Evolutionary conservation across 2,888 invertebrate species (phyloP).

Genomic region (Nycteola revayana): DNA sequence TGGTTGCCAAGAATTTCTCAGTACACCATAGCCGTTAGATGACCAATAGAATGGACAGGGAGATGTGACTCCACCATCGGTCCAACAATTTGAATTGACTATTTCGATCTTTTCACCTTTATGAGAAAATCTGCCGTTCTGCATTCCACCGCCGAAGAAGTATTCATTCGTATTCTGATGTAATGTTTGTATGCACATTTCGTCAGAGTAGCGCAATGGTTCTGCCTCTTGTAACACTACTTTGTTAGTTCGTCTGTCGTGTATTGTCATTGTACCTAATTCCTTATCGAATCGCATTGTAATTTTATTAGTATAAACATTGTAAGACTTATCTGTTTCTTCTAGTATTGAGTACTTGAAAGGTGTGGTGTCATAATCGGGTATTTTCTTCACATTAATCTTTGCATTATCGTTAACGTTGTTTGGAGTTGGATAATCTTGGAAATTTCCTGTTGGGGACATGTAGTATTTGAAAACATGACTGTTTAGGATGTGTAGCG

Average conservation of each 20-base stretch:
- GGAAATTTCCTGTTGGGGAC: slow-evolving; percentile 58
- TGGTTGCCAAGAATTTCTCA: slow-evolving; percentile 70
- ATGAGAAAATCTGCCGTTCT: slow-evolving; percentile 70
- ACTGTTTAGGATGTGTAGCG: slow-evolving; percentile 56
- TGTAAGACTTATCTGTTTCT: slow-evolving; percentile 39
- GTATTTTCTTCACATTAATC: slow-evolving; percentile 52
- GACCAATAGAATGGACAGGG: slow-evolving; percentile 75
- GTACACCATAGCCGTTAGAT: slow-evolving; percentile 60
- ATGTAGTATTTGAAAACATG: slow-evolving; percentile 69
- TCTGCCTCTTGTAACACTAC: slow-evolving; percentile 52
- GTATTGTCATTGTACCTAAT: slow-evolving; percentile 52
- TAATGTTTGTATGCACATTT: slow-evolving; percentile 48
- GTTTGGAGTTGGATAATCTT: slow-evolving; percentile 60
- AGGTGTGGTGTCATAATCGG: slow-evolving; percentile 51
- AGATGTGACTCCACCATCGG: slow-evolving; percentile 65
- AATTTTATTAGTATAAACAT: slow-evolving; percentile 54
- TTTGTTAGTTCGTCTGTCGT: slow-evolving; percentile 53
- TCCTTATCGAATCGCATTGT: slow-evolving; percentile 56
- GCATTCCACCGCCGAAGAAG: slow-evolving; percentile 75
- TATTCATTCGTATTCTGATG: slow-evolving; percentile 52
- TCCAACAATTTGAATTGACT: slow-evolving; percentile 64
- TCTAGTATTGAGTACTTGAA: slow-evolving; percentile 51
- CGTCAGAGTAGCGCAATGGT: slow-evolving; percentile 49
- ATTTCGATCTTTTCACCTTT: slow-evolving; percentile 63
- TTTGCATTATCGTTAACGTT: slow-evolving; percentile 56